Evolutionary conservation across 2,113 vertebrate species (phyloP), one percentile per base, ranked within the genome.

Genomic region (Corydoras maculifer): DNA sequence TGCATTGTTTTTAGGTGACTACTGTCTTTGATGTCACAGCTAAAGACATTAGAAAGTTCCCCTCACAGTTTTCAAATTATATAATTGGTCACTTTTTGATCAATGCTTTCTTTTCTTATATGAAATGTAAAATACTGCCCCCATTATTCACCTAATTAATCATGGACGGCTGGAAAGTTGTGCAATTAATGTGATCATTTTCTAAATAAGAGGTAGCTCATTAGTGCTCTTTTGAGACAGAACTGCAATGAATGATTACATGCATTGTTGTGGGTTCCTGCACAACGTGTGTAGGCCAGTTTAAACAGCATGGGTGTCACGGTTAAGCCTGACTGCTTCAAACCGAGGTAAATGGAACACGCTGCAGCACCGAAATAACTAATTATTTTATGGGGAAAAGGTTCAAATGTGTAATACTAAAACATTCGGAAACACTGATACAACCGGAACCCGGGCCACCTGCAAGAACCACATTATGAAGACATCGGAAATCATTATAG

Each of bases 151-250:
- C 57, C 32, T 29, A 14, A 77, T 76, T 74, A 64, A 74, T 74
- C 71, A 77, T 72, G 69, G 32, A 75, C 62, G 69, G 30, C 67
- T 65, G 15, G 75, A 71, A 58, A 64, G 50, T 72, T 57, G 62
- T 54, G 50, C 58, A 70, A 75, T 59, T 65, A 65, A 53, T 58
- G 18, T 7, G 15, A 68, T 58, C 68, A 70, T 75, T 70, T 59
- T 58, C 54, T 57, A 57, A 59, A 70, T 75, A 65, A 60, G 71
- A 35, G 65, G 58, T 60, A 54, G 63, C 64, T 66, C 64, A 73
- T 60, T 73, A 67, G 66, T 57, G 31, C 57, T 60, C 63, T 67
- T 63, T 67, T 58, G 58, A 58, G 60, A 48, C 11, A 54, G 57
- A 30, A 55, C 48, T 61, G 15, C 65, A 73, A 51, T 58, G 63